Percentiles rank a stretch among this genome's conserved stretches.
phyloP scores from a whole-genome alignment of 2,888 invertebrate genomes.

The Spatulosminthurus flaviceps region DNA sequence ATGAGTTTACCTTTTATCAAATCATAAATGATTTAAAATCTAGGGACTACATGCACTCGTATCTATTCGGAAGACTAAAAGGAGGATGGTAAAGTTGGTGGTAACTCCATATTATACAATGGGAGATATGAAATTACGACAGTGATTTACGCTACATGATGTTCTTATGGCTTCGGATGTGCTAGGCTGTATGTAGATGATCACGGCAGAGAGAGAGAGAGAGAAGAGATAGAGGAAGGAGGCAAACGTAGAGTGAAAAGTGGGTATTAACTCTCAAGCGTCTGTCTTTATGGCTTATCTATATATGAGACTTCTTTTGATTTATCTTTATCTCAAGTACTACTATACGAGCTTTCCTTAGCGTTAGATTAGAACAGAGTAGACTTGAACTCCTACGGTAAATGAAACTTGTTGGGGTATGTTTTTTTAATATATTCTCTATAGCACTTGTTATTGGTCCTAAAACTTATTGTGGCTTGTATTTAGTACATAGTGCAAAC shows the following conservation, averaged over 20 bases:
- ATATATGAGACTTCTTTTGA: constrained; percentile 39
- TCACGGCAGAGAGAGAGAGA: background rate
- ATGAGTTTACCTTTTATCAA: background rate
- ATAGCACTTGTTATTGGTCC: too few species aligned
- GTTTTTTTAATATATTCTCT: too few species aligned
- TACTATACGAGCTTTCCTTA: too few species aligned
- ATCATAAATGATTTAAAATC: background rate
- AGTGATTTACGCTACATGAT: constrained; percentile 1
- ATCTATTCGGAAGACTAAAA: background rate
- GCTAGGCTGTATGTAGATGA: background rate
- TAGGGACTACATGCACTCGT: background rate
- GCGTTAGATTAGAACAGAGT: too few species aligned
- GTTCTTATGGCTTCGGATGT: background rate
- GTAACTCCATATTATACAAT: background rate
- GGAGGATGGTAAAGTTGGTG: background rate
- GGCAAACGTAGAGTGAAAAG: constrained; percentile 35
- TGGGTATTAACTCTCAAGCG: constrained; percentile 34
- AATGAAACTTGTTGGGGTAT: too few species aligned
- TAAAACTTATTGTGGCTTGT: too few species aligned
- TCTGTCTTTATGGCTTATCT: constrained; percentile 37
- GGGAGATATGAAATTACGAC: constrained; percentile 7
- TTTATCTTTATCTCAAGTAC: constrained; percentile 32
- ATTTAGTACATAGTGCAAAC: too few species aligned
- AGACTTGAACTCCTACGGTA: too few species aligned
- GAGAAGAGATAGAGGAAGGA: background rate